Evolutionary conservation across 2,113 vertebrate species (phyloP), one percentile per base, ranked within the genome.

Genomic region (Tyrannus savana): DNA sequence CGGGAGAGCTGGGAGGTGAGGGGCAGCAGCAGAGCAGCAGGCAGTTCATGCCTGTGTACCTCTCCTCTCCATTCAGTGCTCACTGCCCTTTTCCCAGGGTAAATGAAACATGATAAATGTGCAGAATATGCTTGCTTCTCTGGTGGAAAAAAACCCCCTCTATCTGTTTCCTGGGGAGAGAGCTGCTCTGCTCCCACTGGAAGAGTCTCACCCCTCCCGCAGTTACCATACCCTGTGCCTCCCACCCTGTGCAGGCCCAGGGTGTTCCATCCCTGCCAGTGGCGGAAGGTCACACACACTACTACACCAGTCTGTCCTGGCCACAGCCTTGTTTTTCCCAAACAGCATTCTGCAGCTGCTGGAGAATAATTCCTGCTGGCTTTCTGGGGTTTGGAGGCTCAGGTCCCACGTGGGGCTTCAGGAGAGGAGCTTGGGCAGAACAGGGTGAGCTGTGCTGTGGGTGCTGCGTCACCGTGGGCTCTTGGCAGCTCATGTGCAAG

Each of bases 21-120:
- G 47, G 60, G 27, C 52, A 28, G 60, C 73, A 33, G 56, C 47
- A 44, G 35, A 74, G 72, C 63, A 35, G 55, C 1, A 2, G 33
- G n/a, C 2, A 0, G 5, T 35, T 25, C 3, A 2, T 60, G 52
- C 52, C 80, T 4, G 1, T 11, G 47, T 0, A 0, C n/a, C 41
- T 53, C 77, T 62, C 8, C 30, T 49, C 28, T 31, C 24, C 0
- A 1, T 17, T 60, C 62, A 30, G 3, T 16, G 50, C 66, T 28
- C 7, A 0, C 62, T 63, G 79, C 37, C 33, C 44, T 50, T 76
- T 73, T 41, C 44, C 41, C 30, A 15, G 22, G 9, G 22, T 7
- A 47, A 35, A 30, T 28, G 21, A 62, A 73, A 55, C 7, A 2
- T 0, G 14, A 33, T 18, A 35, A 84, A 31, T 56, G 44, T 31